phyloP scores from a whole-genome alignment of 2,113 vertebrate species.

The Malurus alboscapulatus region DNA sequence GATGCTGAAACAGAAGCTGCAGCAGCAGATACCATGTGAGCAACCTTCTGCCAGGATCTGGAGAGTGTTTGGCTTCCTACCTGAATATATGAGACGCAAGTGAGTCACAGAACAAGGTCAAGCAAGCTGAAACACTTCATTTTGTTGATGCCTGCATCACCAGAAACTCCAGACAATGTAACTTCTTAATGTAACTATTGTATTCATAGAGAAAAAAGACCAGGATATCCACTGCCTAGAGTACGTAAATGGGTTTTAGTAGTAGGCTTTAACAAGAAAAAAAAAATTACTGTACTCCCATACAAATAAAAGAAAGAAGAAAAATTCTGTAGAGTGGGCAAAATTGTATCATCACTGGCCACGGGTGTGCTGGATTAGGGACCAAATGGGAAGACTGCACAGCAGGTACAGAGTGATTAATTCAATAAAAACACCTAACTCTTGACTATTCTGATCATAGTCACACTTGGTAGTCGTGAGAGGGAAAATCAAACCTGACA shows the following conservation, averaged over 20 bases:
- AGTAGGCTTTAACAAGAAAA: not conserved
- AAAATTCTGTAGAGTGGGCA: not conserved
- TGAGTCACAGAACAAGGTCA: not conserved
- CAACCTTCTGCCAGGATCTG: not conserved
- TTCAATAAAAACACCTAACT: not conserved
- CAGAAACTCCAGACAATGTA: not conserved
- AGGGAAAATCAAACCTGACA: not conserved
- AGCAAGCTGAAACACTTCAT: conserved; percentile 7
- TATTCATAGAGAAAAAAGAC: not conserved
- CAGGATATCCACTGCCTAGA: not conserved
- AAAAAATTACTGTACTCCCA: not conserved
- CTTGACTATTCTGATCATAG: not conserved
- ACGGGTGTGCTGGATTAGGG: not conserved
- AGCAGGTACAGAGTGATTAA: not conserved
- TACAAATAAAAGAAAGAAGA: not conserved
- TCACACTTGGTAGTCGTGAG: not conserved
- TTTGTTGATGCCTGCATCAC: not conserved
- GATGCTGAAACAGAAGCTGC: not conserved
- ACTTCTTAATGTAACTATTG: not conserved
- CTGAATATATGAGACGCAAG: not conserved
- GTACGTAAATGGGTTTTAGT: not conserved
- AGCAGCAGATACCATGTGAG: not conserved
- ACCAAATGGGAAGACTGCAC: not conserved
- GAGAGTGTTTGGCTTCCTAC: not conserved
- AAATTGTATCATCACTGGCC: not conserved